Conservation (phyloP, 1,140 invertebrate species). For the Cydia fagiglandana region DNA sequence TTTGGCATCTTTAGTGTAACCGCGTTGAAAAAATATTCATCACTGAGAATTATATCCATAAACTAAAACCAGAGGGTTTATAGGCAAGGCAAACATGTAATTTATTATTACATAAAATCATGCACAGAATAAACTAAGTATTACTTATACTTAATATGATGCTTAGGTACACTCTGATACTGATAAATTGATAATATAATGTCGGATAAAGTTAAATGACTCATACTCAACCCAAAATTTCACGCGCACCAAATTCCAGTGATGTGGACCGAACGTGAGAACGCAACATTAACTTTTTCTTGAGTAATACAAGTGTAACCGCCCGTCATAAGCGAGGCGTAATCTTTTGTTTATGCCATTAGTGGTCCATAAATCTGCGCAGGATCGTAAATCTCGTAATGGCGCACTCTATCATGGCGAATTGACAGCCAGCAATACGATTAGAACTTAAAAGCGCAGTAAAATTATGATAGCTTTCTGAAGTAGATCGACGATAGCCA, state of each 20-base stretch:
- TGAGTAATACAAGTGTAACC: conserved; percentile 7
- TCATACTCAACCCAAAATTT: background rate
- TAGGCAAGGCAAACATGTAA: too few species aligned
- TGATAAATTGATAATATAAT: too few species aligned
- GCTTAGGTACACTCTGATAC: too few species aligned
- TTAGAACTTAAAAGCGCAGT: background rate
- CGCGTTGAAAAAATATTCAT: too few species aligned
- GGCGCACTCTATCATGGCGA: conserved; percentile 10
- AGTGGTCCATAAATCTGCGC: conserved; percentile 11
- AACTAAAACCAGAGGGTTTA: too few species aligned
- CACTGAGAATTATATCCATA: too few species aligned
- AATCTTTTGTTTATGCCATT: conserved; percentile 29
- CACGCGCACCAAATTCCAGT: background rate
- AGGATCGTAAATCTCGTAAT: conserved; percentile 14
- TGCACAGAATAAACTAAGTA: too few species aligned
- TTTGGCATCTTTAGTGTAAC: too few species aligned
- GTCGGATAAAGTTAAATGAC: background rate
- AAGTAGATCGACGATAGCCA: background rate
- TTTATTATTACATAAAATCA: too few species aligned
- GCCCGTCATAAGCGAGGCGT: conserved; percentile 8
- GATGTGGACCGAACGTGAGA: background rate
- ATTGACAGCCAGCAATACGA: background rate
- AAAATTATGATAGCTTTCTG: background rate
- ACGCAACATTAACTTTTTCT: conserved; percentile 7
- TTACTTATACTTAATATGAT: too few species aligned